Percentiles rank a stretch among this genome's conserved stretches.
Evolutionary conservation across 2,888 invertebrate species (phyloP).

Genomic region (Falcaria lacertinaria): DNA sequence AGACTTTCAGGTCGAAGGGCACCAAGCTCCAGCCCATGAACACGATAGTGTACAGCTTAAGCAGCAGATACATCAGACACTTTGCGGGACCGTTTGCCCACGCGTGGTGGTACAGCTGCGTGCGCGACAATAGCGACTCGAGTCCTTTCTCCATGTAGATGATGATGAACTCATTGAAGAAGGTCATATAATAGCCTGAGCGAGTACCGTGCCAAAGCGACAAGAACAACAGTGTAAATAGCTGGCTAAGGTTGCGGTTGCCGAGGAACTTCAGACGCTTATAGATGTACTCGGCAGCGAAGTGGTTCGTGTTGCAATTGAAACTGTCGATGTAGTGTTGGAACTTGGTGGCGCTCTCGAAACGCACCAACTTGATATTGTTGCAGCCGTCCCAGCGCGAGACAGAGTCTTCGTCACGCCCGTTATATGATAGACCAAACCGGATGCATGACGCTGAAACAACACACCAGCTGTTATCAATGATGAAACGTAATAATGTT

Average conservation of each 20-base stretch:
- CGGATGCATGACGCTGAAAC: constrained; percentile 74
- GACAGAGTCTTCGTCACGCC: constrained; percentile 79
- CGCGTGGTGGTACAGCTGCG: constrained; percentile 64
- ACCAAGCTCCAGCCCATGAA: constrained; percentile 92
- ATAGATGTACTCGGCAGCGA: constrained; percentile 96
- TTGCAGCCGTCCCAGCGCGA: constrained; percentile 92
- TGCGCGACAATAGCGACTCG: constrained; percentile 75
- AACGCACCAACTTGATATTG: constrained; percentile 90
- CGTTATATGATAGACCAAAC: constrained; percentile 91
- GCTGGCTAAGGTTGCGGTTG: constrained; percentile 89
- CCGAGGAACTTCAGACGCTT: constrained; percentile 95
- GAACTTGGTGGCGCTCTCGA: constrained; percentile 91
- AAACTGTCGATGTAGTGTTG: constrained; percentile 94
- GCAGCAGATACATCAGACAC: constrained; percentile 74
- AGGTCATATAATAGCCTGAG: constrained; percentile 95
- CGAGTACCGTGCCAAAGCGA: constrained; percentile 98
- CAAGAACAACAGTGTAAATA: constrained; percentile 89
- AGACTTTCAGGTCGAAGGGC: constrained; percentile 86
- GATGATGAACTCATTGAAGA: constrained; percentile 93
- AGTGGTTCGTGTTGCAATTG: constrained; percentile 97
- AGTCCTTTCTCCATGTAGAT: constrained; percentile 91
- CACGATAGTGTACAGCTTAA: constrained; percentile 86
- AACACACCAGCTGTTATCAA: constrained; percentile 2
- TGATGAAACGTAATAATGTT: no score
- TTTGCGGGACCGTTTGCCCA: constrained; percentile 57